These are phyloP conservation scores for Dromas ardeola DNA, from an alignment of 2,113 vertebrate species.

Conservation along the genomic window DNA sequence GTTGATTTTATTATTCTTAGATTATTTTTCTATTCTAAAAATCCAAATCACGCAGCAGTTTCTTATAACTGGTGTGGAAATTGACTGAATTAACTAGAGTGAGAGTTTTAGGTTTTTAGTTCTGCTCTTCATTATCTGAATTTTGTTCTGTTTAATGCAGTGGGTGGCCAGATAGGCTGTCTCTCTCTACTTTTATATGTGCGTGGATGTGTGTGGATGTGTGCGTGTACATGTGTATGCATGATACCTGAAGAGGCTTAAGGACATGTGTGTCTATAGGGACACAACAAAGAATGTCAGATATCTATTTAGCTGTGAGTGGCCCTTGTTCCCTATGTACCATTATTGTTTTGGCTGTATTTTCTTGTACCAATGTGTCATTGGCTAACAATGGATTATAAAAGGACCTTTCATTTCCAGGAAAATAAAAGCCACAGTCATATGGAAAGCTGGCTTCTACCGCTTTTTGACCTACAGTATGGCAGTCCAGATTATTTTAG, in stretches of 20 bases:
- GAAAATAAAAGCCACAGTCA: not conserved
- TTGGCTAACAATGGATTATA: not conserved
- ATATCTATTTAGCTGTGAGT: not conserved
- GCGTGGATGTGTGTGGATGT: rapidly evolving
- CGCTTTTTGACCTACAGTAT: not conserved
- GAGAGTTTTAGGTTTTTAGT: not conserved
- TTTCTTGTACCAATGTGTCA: not conserved
- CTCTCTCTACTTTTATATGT: not conserved
- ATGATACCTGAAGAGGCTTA: not conserved
- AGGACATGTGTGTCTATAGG: not conserved
- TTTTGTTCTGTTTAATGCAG: not conserved
- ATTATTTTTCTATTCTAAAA: not conserved
- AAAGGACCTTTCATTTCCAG: not conserved
- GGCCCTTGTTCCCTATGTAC: not conserved
- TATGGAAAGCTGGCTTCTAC: not conserved
- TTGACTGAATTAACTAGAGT: not conserved
- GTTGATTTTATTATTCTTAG: not conserved
- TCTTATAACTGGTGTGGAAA: not conserved
- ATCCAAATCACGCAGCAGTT: too few species aligned
- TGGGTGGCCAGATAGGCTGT: not conserved
- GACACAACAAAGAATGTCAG: not conserved
- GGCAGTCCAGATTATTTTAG: not conserved
- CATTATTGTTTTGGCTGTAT: not conserved
- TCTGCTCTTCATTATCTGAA: not conserved
- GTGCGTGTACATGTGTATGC: not conserved